Evolutionary conservation across 2,113 vertebrate genomes (phyloP).

Genomic region (Prolemur simus): DNA sequence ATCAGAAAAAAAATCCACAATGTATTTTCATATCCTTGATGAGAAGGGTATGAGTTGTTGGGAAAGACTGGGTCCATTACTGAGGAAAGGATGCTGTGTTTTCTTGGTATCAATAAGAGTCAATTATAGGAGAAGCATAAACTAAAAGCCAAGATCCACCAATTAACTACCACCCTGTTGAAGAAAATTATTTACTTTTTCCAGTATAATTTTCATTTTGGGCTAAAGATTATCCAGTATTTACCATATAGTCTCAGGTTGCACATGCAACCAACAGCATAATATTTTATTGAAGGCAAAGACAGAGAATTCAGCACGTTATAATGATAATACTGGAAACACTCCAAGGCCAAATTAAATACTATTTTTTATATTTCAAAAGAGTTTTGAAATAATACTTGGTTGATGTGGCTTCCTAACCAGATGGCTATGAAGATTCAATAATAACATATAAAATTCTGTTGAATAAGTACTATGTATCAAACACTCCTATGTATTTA

Average conservation of each 20-base stretch:
- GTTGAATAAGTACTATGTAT: background rate
- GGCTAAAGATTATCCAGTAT: background rate
- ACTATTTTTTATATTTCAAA: background rate
- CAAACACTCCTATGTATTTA: background rate
- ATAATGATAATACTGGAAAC: background rate
- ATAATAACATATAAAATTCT: background rate
- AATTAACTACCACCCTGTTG: background rate
- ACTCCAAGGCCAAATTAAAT: background rate
- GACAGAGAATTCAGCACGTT: background rate
- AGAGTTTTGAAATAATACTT: conserved; percentile 29
- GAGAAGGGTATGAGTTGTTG: background rate
- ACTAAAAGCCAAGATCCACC: background rate
- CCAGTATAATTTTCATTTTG: background rate
- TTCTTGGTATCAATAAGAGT: background rate
- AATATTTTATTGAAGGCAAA: background rate
- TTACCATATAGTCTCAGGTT: background rate
- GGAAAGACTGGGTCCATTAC: background rate
- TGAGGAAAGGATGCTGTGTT: background rate
- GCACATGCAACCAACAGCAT: background rate
- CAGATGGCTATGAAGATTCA: conserved; percentile 2
- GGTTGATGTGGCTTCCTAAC: background rate
- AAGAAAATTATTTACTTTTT: background rate
- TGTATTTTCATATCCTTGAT: conserved; percentile 26
- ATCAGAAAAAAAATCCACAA: background rate
- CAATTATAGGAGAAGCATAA: background rate